Conservation (phyloP, 2,797 vertebrate species). For the Phylloscopus collybita region DNA sequence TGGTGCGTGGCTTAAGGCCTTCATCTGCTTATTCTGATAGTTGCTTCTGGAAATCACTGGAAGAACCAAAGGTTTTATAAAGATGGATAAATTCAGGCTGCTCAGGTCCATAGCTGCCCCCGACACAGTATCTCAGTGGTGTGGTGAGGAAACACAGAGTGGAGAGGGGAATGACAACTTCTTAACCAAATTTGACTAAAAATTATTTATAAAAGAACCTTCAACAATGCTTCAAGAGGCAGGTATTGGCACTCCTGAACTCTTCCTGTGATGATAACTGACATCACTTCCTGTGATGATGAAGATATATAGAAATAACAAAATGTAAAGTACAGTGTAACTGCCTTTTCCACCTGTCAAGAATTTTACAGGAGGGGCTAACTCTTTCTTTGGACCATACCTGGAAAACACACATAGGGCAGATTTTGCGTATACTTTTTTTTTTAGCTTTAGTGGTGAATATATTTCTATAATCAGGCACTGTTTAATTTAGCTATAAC, state of each 20-base stretch:
- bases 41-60: background rate
- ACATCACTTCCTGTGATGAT: background rate
- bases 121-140: background rate
- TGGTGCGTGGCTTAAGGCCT: background rate
- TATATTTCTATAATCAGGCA: background rate
- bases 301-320: background rate
- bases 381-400: background rate
- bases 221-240: background rate
- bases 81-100: background rate
- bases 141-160: background rate
- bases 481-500: background rate
- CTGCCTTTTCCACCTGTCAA: background rate
- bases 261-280: background rate
- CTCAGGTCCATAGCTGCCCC: background rate
- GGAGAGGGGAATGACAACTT: background rate
- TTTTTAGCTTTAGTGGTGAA: background rate
- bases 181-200: background rate
- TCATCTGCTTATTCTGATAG: background rate
- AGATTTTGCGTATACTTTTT: background rate
- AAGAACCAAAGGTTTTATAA: background rate
- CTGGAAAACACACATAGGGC: background rate
- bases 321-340: background rate
- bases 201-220: background rate
- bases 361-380: rapidly evolving
- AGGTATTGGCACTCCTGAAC: background rate